Percentiles rank a stretch among this genome's conserved stretches.
Conservation (phyloP, 2,113 vertebrate species). For the Eleginops maclovinus region DNA sequence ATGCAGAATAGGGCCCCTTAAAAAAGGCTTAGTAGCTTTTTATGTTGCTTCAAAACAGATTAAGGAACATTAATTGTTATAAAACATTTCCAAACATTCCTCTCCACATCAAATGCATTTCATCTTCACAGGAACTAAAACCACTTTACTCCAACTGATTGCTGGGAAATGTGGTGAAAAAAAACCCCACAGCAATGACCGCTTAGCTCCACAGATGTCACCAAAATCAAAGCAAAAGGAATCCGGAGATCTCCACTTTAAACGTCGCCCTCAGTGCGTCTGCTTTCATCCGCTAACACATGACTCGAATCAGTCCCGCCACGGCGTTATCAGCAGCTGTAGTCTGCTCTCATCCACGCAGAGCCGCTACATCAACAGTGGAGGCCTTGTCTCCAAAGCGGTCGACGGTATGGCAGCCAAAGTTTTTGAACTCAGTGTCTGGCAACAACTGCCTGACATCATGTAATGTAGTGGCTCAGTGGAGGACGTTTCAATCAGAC, state of each 20-base stretch:
- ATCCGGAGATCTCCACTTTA: constrained; percentile 20
- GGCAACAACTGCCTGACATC: constrained; percentile 22
- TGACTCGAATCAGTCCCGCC: constrained; percentile 35
- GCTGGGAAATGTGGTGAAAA: not conserved
- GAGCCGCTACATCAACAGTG: constrained; percentile 46
- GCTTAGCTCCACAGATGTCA: constrained; percentile 35
- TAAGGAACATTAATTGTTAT: not conserved
- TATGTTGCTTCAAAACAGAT: not conserved
- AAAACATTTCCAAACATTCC: not conserved
- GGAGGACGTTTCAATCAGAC: not conserved
- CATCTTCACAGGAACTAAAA: constrained; percentile 28
- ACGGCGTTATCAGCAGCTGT: constrained; percentile 50
- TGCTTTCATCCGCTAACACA: constrained; percentile 46
- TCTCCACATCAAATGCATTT: not conserved
- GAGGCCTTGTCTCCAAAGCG: constrained; percentile 60
- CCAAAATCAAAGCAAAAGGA: constrained; percentile 25
- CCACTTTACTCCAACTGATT: constrained; percentile 17
- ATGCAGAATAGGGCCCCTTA: too few relatives aligned
- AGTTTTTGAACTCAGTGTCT: constrained; percentile 44
- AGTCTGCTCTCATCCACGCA: constrained; percentile 9
- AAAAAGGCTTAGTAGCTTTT: not conserved
- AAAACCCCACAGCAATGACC: constrained; percentile 1
- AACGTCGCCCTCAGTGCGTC: constrained; percentile 3
- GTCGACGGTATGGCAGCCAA: constrained; percentile 41
- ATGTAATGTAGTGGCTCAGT: constrained; percentile 25